phyloP scores from a whole-genome alignment of 2,113 vertebrate species.

The Cyphomyrus discorhynchus region DNA sequence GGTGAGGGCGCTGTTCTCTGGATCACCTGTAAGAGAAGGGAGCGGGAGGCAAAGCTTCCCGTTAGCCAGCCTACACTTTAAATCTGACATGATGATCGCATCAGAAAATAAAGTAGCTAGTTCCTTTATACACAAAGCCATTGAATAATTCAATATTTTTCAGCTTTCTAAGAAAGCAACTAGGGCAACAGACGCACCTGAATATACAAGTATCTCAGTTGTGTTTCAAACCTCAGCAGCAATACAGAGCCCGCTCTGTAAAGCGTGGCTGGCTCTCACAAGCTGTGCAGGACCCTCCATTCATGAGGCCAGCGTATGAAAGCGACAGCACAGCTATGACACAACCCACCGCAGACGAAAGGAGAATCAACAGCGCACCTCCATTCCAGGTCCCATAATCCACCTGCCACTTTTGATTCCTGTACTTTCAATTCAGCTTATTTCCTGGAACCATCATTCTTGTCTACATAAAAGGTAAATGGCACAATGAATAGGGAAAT shows the following conservation, averaged over 20 bases:
- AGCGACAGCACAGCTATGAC: not conserved
- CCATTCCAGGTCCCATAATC: not conserved
- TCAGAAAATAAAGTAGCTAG: not conserved
- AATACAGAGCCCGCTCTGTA: not conserved
- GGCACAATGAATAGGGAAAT: not conserved
- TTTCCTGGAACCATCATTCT: not conserved
- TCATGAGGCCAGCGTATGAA: not conserved
- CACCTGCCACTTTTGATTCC: not conserved
- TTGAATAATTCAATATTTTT: not conserved
- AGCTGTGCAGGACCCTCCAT: not conserved
- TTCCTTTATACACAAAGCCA: not conserved
- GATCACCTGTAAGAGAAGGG: slow-evolving; percentile 47
- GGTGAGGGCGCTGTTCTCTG: slow-evolving; percentile 39
- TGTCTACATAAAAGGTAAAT: not conserved
- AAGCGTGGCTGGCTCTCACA: not conserved
- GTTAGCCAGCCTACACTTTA: not conserved
- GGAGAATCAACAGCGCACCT: not conserved
- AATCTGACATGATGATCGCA: not conserved
- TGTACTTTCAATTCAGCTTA: not conserved
- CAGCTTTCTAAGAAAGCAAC: not conserved
- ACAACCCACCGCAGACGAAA: not conserved
- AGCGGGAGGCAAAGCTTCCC: not conserved
- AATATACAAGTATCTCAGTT: not conserved
- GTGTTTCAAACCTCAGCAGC: not conserved
- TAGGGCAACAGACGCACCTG: not conserved